These are phyloP conservation scores for Brachionus calyciflorus DNA, from an alignment of 1,140 invertebrate species.

Conservation along the genomic window DNA sequence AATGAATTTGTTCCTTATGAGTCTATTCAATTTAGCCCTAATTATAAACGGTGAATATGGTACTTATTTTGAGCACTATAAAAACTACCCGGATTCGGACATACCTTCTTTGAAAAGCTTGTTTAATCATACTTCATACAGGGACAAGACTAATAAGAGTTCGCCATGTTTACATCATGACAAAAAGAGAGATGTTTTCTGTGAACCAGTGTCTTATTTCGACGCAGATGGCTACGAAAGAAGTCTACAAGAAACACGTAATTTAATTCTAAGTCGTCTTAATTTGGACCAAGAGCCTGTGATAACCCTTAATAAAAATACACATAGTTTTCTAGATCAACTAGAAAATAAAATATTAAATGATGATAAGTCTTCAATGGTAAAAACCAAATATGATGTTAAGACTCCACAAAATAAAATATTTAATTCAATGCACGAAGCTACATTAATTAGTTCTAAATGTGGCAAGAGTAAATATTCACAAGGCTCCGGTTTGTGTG, in stretches of 20 bases:
- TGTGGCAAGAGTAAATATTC: neutral
- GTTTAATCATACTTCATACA: neutral
- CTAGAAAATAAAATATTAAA: constrained; percentile 21
- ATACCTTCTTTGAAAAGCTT: neutral
- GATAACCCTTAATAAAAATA: neutral
- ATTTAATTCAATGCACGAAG: constrained; percentile 11
- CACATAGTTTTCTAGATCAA: constrained; percentile 1
- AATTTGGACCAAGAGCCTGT: constrained; percentile 17
- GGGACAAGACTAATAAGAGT: neutral
- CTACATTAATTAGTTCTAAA: neutral
- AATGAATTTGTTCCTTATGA: neutral
- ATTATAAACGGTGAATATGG: constrained; percentile 1
- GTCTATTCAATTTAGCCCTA: neutral
- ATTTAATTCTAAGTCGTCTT: constrained; percentile 6
- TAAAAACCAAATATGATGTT: neutral
- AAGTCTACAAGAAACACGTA: constrained; percentile 16
- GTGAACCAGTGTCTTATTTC: neutral
- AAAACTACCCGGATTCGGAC: neutral
- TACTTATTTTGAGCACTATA: neutral
- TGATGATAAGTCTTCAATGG: neutral
- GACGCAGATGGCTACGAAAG: constrained; percentile 29
- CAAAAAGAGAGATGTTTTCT: neutral
- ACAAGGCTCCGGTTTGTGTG: neutral
- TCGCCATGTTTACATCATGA: neutral
- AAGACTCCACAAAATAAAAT: neutral